Conservation (phyloP, 1,140 invertebrate genomes). For the Gonatopus flavifemur region DNA sequence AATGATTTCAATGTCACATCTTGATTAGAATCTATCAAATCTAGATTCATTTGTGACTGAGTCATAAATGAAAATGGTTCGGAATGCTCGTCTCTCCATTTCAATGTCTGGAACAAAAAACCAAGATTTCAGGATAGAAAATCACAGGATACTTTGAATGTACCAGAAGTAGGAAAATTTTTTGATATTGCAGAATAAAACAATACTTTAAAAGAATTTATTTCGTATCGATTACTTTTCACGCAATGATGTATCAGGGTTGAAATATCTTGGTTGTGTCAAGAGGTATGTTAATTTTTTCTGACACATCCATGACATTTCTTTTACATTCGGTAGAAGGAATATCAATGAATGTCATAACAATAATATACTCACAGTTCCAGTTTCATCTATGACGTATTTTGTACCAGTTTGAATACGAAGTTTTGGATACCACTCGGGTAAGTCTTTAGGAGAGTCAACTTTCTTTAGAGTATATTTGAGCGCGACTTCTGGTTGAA, state of each 20-base stretch:
- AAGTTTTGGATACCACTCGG: constrained; percentile 55
- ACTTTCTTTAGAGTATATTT: constrained; percentile 65
- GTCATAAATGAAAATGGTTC: constrained; percentile 79
- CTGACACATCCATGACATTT: background rate
- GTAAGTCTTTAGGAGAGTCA: constrained; percentile 37
- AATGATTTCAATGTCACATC: constrained; percentile 29
- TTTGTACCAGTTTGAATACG: constrained; percentile 60
- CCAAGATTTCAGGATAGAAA: background rate
- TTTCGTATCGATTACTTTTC: too few species aligned
- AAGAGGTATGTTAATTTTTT: constrained; percentile 1
- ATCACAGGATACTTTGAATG: background rate
- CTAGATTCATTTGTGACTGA: constrained; percentile 74
- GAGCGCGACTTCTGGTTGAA: constrained; percentile 70
- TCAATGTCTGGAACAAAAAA: constrained; percentile 41
- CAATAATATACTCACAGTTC: constrained; percentile 33
- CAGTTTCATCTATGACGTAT: constrained; percentile 61
- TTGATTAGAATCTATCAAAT: constrained; percentile 48
- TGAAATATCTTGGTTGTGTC: too few species aligned
- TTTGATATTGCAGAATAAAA: too few species aligned
- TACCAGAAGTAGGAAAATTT: too few species aligned
- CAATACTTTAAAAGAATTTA: too few species aligned
- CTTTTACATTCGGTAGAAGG: background rate
- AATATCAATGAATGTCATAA: background rate
- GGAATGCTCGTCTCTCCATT: constrained; percentile 76
- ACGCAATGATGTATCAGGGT: too few species aligned